phyloP scores from a whole-genome alignment of 2,113 vertebrate genomes.

The Forbesichthys agassizii region DNA sequence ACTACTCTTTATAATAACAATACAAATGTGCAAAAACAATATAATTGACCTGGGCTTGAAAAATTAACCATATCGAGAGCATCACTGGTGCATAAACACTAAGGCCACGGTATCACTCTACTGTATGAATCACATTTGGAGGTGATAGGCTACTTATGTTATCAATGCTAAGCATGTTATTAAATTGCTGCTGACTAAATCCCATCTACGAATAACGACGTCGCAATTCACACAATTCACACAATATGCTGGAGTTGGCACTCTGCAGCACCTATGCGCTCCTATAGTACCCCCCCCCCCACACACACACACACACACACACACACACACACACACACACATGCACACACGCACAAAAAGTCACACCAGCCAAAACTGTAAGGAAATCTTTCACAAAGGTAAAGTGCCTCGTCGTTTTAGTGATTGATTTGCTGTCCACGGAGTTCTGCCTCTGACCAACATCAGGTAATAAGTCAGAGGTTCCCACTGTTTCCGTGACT shows the following conservation, averaged over 20 bases:
- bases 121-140: neutral
- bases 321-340: too few species aligned
- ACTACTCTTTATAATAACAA: too few species aligned
- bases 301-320: neutral
- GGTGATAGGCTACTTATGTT: too few species aligned
- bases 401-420: neutral
- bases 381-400: neutral
- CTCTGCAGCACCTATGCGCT: neutral
- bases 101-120: neutral
- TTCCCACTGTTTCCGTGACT: constrained; percentile 39
- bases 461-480: constrained; percentile 35
- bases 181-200: neutral
- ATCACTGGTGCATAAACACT: neutral
- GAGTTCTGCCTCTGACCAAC: neutral
- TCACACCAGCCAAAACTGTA: neutral
- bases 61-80: neutral
- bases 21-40: too few species aligned
- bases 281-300: neutral
- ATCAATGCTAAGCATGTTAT: too few species aligned
- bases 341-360: too few species aligned
- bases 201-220: neutral
- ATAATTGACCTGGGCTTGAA: neutral
- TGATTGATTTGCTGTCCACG: neutral
- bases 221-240: neutral
- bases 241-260: neutral